Evolutionary conservation across 2,113 vertebrate genomes (phyloP).

Genomic region (Sporophila hypoxantha): DNA sequence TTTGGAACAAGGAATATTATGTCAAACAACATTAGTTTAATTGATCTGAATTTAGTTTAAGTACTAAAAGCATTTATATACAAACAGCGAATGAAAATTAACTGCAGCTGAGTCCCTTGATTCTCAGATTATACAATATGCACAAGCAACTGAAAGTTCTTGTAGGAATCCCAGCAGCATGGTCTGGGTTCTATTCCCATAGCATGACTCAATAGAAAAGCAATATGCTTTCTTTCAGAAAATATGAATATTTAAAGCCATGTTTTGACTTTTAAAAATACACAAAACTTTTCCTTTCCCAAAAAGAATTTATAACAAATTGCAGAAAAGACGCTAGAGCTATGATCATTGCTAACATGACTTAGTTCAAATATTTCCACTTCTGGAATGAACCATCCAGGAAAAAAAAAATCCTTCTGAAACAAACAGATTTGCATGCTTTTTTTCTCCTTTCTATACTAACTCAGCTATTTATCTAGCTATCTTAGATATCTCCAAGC

Average conservation of each 20-base stretch:
- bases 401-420: not conserved
- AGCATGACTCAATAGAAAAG: slow-evolving; percentile 54
- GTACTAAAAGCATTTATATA: slow-evolving; percentile 82
- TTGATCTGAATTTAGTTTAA: slow-evolving; percentile 83
- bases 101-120: slow-evolving; percentile 72
- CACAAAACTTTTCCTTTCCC: slow-evolving; percentile 64
- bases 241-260: slow-evolving; percentile 62
- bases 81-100: slow-evolving; percentile 79
- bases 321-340: slow-evolving; percentile 4
- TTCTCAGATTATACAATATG: slow-evolving; percentile 55
- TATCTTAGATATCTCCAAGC: not conserved
- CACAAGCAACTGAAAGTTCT: slow-evolving; percentile 41
- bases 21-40: slow-evolving; percentile 82
- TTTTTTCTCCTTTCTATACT: not conserved
- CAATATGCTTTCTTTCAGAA: slow-evolving; percentile 78
- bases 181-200: slow-evolving; percentile 57
- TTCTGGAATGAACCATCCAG: not conserved
- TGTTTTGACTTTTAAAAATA: slow-evolving; percentile 76
- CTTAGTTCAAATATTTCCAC: not conserved
- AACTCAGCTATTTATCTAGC: not conserved
- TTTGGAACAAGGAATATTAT: slow-evolving; percentile 80
- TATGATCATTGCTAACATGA: not conserved
- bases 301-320: slow-evolving; percentile 57
- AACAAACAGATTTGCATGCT: not conserved
- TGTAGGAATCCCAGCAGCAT: slow-evolving; percentile 14